Conservation (phyloP, 2,113 vertebrate species). For the Calyptommatus sinebrachiatus region DNA sequence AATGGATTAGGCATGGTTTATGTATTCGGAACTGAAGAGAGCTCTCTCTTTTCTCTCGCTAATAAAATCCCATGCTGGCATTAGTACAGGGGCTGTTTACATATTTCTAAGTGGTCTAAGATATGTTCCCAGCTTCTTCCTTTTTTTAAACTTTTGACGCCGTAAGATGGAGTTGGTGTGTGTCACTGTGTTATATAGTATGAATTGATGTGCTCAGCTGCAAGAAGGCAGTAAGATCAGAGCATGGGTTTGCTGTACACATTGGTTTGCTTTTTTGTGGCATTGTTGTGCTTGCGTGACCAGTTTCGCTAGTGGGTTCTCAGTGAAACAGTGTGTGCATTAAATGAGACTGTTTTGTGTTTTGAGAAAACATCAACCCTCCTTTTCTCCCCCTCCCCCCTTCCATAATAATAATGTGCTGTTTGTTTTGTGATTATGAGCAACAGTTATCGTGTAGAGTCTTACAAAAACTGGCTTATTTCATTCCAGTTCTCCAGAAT, state of each 20-base stretch:
- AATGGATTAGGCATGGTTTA: background rate
- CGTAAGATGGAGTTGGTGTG: background rate
- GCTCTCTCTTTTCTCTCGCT: background rate
- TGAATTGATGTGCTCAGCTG: background rate
- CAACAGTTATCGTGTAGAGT: too few relatives aligned
- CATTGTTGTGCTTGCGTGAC: background rate
- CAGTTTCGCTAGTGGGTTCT: background rate
- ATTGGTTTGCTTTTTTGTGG: too few relatives aligned
- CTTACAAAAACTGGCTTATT: background rate
- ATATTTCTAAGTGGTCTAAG: background rate
- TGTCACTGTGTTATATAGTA: background rate
- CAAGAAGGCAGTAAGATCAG: background rate
- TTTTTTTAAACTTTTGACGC: too few relatives aligned
- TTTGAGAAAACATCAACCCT: constrained; percentile 64
- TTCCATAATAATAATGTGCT: constrained; percentile 25
- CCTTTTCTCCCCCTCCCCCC: constrained; percentile 44
- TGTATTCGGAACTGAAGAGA: background rate
- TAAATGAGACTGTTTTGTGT: constrained; percentile 12
- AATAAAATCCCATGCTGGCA: background rate
- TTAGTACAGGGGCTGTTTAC: background rate
- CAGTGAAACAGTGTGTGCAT: background rate
- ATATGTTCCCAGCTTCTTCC: background rate
- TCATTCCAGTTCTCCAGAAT: background rate
- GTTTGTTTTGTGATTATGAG: too few relatives aligned
- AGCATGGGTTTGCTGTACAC: too few relatives aligned